phyloP scores from a whole-genome alignment of 2,113 vertebrate genomes.

The Rhombomys opimus region DNA sequence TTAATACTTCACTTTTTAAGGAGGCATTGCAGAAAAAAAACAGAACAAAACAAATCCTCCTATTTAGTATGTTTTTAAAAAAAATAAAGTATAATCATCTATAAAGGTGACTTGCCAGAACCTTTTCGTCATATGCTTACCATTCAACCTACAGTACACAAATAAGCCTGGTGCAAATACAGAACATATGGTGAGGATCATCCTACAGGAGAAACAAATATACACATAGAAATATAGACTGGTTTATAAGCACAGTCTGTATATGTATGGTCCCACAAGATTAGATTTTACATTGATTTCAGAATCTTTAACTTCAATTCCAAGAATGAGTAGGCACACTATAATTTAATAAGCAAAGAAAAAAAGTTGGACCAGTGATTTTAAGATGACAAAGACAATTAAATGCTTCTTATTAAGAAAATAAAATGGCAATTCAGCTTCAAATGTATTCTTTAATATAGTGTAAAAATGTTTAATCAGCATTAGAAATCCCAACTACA shows the following conservation, averaged over 20 bases:
- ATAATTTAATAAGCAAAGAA: constrained; percentile 46
- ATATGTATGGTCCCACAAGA: constrained; percentile 80
- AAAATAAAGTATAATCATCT: constrained; percentile 86
- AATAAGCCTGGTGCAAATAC: constrained; percentile 95
- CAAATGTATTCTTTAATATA: constrained; percentile 27
- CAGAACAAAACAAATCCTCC: neutral
- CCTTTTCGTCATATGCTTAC: constrained; percentile 94
- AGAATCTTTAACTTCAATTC: constrained; percentile 73
- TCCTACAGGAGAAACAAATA: constrained; percentile 92
- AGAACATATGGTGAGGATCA: constrained; percentile 93
- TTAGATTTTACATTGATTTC: constrained; percentile 77
- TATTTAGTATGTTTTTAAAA: constrained; percentile 71
- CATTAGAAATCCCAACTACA: constrained; percentile 13
- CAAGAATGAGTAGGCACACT: neutral
- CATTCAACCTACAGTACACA: constrained; percentile 93
- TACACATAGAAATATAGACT: constrained; percentile 79
- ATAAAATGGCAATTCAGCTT: constrained; percentile 42
- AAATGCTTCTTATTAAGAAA: constrained; percentile 34
- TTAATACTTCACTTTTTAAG: constrained; percentile 83
- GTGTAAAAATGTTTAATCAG: neutral
- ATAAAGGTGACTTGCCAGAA: constrained; percentile 94
- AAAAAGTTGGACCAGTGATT: constrained; percentile 64
- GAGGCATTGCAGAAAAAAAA: constrained; percentile 93
- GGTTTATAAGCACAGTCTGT: constrained; percentile 81
- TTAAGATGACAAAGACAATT: constrained; percentile 46